Conservation (phyloP, 2,797 vertebrate species). For the Lagocephalus sceleratus region DNA sequence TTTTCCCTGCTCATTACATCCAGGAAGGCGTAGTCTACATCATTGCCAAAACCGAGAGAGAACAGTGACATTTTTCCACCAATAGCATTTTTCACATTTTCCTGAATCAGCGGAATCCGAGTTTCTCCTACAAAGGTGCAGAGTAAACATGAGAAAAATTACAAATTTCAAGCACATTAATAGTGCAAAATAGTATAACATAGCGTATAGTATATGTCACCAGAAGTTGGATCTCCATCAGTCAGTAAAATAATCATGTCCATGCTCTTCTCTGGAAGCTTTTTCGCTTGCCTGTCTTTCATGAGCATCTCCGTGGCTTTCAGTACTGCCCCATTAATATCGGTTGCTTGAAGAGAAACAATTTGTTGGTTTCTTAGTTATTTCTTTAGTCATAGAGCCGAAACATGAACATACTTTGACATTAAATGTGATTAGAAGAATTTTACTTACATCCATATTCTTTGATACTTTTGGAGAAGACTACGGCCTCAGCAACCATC, state of each 20-base stretch:
- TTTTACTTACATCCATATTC: slow-evolving; percentile 60
- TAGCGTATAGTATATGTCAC: slow-evolving; percentile 55
- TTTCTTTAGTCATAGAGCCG: neutral
- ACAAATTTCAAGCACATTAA: neutral
- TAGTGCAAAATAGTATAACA: neutral
- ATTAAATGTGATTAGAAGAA: slow-evolving; percentile 51
- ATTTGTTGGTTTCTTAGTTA: neutral
- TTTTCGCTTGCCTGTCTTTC: slow-evolving; percentile 47
- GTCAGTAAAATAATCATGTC: slow-evolving; percentile 90
- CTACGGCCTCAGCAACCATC: slow-evolving; percentile 69
- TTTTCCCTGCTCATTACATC: slow-evolving; percentile 86
- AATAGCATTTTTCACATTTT: slow-evolving; percentile 71
- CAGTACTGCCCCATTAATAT: slow-evolving; percentile 80
- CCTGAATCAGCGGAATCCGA: slow-evolving; percentile 57
- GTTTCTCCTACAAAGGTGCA: slow-evolving; percentile 44
- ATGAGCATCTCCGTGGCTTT: slow-evolving; percentile 65
- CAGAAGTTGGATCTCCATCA: slow-evolving; percentile 83
- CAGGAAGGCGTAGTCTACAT: slow-evolving; percentile 85
- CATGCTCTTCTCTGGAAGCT: slow-evolving; percentile 67
- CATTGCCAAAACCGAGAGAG: slow-evolving; percentile 87
- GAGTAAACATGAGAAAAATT: neutral
- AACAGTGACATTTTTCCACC: slow-evolving; percentile 78
- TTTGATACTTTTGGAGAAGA: slow-evolving; percentile 31
- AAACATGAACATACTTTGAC: slow-evolving; percentile 42
- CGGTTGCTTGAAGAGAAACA: slow-evolving; percentile 72